These are phyloP conservation scores for Drosophila busckii DNA, from an alignment of 1,140 invertebrate genomes.

Conservation along the genomic window DNA sequence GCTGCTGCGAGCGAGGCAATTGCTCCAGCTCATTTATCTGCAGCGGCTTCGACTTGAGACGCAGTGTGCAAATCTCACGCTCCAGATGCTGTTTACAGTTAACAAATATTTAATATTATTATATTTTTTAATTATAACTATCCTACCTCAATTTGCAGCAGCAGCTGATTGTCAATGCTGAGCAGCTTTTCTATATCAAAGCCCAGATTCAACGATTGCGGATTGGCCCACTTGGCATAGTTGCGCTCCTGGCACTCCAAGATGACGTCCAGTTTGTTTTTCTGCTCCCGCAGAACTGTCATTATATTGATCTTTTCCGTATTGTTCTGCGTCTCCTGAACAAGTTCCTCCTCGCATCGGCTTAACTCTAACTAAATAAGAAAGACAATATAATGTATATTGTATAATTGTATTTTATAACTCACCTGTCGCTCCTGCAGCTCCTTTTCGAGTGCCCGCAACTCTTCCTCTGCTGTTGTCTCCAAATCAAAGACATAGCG, in stretches of 20 bases:
- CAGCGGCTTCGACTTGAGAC: constrained; percentile 69
- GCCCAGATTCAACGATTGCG: constrained; percentile 54
- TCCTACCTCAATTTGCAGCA: constrained; percentile 77
- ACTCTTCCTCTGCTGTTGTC: constrained; percentile 79
- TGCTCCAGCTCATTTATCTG: constrained; percentile 50
- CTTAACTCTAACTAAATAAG: constrained; percentile 54
- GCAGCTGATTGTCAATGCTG: constrained; percentile 63
- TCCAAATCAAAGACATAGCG: constrained; percentile 81
- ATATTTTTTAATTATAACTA: too few relatives aligned
- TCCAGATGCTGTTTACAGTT: constrained; percentile 52
- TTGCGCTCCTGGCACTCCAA: constrained; percentile 78
- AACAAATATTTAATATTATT: not conserved
- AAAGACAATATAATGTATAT: not conserved
- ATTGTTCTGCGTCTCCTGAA: constrained; percentile 79
- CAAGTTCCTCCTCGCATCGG: constrained; percentile 73
- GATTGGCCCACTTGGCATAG: constrained; percentile 59
- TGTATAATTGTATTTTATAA: constrained; percentile 34
- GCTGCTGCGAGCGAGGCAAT: too few relatives aligned
- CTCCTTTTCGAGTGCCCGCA: constrained; percentile 76
- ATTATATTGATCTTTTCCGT: constrained; percentile 82
- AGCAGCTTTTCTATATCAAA: constrained; percentile 77
- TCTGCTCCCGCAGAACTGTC: constrained; percentile 81
- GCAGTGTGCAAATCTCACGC: constrained; percentile 66
- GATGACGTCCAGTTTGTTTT: constrained; percentile 79
- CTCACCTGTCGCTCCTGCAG: constrained; percentile 33